These are phyloP conservation scores for Chelonia mydas DNA, from an alignment of 2,797 vertebrate species.

Conservation along the genomic window DNA sequence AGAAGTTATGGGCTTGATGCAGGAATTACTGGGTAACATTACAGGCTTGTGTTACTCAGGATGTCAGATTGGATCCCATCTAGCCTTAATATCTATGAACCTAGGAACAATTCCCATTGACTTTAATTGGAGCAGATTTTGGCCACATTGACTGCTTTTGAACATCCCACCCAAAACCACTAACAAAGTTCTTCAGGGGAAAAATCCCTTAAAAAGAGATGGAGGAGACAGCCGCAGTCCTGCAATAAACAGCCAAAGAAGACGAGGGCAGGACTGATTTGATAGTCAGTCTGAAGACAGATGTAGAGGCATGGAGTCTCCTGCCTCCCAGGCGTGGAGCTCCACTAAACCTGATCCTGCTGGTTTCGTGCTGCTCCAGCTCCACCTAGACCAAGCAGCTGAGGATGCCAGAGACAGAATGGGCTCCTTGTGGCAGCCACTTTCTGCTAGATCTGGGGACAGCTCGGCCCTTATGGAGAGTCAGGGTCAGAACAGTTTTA, in stretches of 20 bases:
- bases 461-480: not conserved
- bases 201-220: not conserved
- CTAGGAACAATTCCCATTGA: not conserved
- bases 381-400: not conserved
- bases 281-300: not conserved
- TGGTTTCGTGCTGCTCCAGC: not conserved
- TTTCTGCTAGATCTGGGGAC: not conserved
- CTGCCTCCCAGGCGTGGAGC: not conserved
- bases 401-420: not conserved
- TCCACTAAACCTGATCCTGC: not conserved
- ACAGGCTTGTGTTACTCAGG: not conserved
- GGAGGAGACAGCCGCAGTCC: fast-evolving
- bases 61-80: not conserved
- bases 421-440: not conserved
- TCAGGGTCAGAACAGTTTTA: not conserved
- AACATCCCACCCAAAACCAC: too few species aligned
- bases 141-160: not conserved
- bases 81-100: not conserved
- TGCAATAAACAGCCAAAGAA: not conserved
- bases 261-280: too few species aligned
- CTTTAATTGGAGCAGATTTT: not conserved
- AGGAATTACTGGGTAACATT: not conserved
- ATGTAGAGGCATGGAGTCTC: not conserved
- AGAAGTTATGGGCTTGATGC: not conserved
- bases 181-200: not conserved